Percentiles rank a stretch among this genome's conserved stretches.
phyloP scores from a whole-genome alignment of 2,797 vertebrate species.

The Sebastes nivosus region DNA sequence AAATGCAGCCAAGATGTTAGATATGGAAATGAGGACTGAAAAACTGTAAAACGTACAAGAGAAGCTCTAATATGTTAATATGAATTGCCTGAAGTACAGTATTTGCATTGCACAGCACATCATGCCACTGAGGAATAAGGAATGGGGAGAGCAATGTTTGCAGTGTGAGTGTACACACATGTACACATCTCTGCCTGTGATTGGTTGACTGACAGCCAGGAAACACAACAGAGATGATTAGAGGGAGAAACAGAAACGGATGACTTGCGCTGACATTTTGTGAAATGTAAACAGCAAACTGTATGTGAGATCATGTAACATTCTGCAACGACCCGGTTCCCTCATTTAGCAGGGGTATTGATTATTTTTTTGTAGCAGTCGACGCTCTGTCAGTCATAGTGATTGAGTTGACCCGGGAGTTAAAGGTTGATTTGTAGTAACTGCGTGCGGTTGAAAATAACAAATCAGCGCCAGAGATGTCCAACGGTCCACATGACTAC shows the following conservation, averaged over 20 bases:
- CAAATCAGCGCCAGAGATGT: slow-evolving; percentile 14
- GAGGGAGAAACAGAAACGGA: neutral
- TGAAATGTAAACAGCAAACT: slow-evolving; percentile 12
- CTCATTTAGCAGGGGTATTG: slow-evolving; percentile 24
- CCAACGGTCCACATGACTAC: neutral
- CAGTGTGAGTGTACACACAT: neutral
- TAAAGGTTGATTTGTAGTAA: slow-evolving; percentile 36
- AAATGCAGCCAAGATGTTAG: slow-evolving; percentile 27
- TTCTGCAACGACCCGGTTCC: neutral
- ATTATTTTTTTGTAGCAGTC: slow-evolving; percentile 21
- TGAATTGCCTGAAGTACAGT: slow-evolving; percentile 23
- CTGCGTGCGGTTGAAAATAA: slow-evolving; percentile 23
- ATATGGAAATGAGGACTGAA: slow-evolving; percentile 38
- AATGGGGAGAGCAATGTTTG: neutral
- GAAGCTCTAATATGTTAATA: slow-evolving; percentile 40
- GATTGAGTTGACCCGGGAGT: slow-evolving; percentile 44
- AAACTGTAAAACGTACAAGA: slow-evolving; percentile 9
- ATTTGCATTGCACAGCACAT: slow-evolving; percentile 27
- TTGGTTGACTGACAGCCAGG: slow-evolving; percentile 25
- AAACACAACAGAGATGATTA: slow-evolving; percentile 12
- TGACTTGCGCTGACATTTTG: slow-evolving; percentile 9
- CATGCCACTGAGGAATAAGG: neutral
- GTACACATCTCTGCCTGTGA: slow-evolving; percentile 1
- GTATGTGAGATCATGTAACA: slow-evolving; percentile 1
- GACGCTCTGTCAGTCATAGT: slow-evolving; percentile 39